Conservation (phyloP, 2,113 vertebrate genomes). For the Peromyscus californicus region DNA sequence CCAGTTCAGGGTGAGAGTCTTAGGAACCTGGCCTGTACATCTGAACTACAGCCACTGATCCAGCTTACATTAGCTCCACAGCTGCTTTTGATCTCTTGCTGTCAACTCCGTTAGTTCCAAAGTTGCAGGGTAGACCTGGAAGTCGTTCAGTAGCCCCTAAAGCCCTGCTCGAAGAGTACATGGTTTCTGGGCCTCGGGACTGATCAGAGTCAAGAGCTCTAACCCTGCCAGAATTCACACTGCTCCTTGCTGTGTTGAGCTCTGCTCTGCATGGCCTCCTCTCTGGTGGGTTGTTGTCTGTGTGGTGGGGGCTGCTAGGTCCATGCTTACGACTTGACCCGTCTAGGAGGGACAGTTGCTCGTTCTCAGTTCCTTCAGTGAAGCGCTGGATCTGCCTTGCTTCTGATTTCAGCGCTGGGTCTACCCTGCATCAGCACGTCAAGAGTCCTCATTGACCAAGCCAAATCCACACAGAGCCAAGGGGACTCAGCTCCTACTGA, state of each 20-base stretch:
- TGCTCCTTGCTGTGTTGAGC: not conserved
- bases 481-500: not conserved
- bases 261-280: not conserved
- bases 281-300: not conserved
- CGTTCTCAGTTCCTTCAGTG: not conserved
- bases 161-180: not conserved
- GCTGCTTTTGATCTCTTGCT: conserved; percentile 14
- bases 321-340: not conserved
- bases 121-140: not conserved
- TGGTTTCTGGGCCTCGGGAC: not conserved
- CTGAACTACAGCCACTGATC: not conserved
- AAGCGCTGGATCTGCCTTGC: not conserved
- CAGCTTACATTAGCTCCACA: conserved; percentile 3
- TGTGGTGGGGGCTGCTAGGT: not conserved
- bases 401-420: not conserved
- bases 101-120: not conserved
- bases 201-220: not conserved
- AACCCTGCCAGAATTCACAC: not conserved
- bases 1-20: not conserved
- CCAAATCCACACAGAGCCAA: not conserved
- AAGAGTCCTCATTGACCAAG: not conserved
- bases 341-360: not conserved
- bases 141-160: not conserved
- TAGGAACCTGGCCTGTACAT: not conserved
- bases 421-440: not conserved